These are phyloP conservation scores for Ceratosolen fusciceps DNA, from an alignment of 1,140 invertebrate genomes.

Conservation along the genomic window DNA sequence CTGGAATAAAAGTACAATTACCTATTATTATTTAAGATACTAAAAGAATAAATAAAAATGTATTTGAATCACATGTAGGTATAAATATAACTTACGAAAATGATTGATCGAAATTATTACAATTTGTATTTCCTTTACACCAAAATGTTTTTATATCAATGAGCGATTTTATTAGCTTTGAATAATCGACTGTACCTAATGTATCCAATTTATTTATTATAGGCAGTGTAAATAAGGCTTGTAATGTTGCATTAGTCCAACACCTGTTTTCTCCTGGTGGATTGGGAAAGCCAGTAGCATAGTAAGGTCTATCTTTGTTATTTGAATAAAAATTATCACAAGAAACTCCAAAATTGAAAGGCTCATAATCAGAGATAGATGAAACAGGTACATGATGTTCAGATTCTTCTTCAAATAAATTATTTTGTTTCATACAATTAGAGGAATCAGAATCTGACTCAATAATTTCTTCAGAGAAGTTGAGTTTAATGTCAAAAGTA, in stretches of 20 bases:
- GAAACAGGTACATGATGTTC: conserved; percentile 48
- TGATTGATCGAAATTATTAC: conserved; percentile 53
- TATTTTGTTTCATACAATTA: conserved; percentile 8
- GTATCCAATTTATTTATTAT: conserved; percentile 56
- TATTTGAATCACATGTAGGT: not conserved
- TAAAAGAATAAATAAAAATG: conserved; percentile 1
- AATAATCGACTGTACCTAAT: conserved; percentile 49
- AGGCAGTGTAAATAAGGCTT: conserved; percentile 61
- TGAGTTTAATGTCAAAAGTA: not conserved
- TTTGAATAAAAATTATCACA: conserved; percentile 29
- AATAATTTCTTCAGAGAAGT: not conserved
- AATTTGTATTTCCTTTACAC: conserved; percentile 55
- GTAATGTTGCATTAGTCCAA: conserved; percentile 63
- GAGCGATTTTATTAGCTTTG: conserved; percentile 56
- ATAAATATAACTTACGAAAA: conserved; percentile 54
- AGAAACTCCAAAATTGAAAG: conserved; percentile 45
- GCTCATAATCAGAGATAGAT: conserved; percentile 46
- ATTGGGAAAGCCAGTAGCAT: conserved; percentile 62
- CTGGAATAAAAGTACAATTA: conserved; percentile 43
- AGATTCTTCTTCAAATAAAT: conserved; percentile 39
- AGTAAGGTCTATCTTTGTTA: conserved; percentile 54
- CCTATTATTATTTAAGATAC: conserved; percentile 12
- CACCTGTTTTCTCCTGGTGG: conserved; percentile 64
- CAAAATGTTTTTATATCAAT: conserved; percentile 55
- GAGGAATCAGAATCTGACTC: not conserved